phyloP scores from a whole-genome alignment of 1,140 invertebrate species.

The Geopemphigus sp. region DNA sequence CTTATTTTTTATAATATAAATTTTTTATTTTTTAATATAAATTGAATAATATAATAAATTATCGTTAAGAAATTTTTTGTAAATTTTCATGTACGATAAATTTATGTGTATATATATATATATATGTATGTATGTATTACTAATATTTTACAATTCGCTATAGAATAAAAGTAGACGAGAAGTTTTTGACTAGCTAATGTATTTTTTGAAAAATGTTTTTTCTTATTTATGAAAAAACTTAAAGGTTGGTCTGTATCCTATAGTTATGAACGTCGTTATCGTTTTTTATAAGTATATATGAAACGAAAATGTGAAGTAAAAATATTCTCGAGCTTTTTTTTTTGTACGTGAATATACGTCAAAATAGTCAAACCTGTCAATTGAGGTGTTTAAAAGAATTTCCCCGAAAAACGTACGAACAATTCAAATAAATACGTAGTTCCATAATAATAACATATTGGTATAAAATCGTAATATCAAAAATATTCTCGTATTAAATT shows the following conservation, averaged over 20 bases:
- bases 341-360: neutral
- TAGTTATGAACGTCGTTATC: neutral
- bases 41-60: no score
- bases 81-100: no score
- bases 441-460: neutral
- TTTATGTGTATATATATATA: no score
- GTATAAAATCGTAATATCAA: neutral
- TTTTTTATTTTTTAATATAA: no score
- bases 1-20: no score
- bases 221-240: no score
- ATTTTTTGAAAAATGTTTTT: neutral
- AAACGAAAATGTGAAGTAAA: neutral
- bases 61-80: no score
- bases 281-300: neutral
- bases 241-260: neutral
- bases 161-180: neutral
- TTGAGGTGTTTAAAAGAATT: neutral
- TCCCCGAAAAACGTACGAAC: neutral
- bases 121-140: neutral
- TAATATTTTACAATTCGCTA: neutral
- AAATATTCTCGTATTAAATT: no score
- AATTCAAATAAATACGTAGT: neutral
- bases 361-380: neutral
- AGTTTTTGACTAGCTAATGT: neutral
- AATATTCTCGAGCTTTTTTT: neutral